Conservation (phyloP, 35 echinoderm and acorn worm species). For the Lytechinus variegatus region DNA sequence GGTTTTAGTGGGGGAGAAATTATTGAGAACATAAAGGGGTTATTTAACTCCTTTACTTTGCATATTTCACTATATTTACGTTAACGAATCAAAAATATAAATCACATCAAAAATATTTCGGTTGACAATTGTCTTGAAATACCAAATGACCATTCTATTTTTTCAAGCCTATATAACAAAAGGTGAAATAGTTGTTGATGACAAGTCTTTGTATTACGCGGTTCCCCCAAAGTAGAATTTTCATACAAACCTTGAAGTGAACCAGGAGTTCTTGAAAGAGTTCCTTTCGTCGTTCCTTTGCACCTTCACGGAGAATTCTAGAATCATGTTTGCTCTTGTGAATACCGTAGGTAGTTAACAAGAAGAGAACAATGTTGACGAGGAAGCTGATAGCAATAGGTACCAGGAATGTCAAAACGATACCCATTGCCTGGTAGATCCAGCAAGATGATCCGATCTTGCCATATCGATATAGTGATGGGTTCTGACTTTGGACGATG, state of each 20-base stretch:
- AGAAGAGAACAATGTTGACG: not conserved
- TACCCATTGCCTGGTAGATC: not conserved
- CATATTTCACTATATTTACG: no score
- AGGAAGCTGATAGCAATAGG: slow-evolving; percentile 15
- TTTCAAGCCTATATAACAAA: no score
- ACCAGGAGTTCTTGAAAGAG: not conserved
- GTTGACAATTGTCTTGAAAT: no score
- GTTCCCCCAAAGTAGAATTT: not conserved
- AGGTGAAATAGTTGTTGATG: not conserved
- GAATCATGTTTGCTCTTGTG: not conserved
- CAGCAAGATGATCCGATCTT: slow-evolving; percentile 15
- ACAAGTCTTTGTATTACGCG: not conserved
- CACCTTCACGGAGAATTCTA: not conserved
- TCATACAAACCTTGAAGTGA: slow-evolving; percentile 24
- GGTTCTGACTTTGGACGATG: not conserved
- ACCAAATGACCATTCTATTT: no score
- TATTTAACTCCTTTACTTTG: no score
- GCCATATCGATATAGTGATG: not conserved
- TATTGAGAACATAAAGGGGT: no score
- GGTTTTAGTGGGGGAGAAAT: no score
- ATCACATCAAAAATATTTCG: no score
- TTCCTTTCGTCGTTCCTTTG: not conserved
- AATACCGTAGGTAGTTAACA: not conserved
- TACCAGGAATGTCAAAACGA: not conserved
- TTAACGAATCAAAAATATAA: no score